Evolutionary conservation across 1,140 invertebrate species (phyloP), one percentile per base, ranked within the genome.

Genomic region (Aphis gossypii): DNA sequence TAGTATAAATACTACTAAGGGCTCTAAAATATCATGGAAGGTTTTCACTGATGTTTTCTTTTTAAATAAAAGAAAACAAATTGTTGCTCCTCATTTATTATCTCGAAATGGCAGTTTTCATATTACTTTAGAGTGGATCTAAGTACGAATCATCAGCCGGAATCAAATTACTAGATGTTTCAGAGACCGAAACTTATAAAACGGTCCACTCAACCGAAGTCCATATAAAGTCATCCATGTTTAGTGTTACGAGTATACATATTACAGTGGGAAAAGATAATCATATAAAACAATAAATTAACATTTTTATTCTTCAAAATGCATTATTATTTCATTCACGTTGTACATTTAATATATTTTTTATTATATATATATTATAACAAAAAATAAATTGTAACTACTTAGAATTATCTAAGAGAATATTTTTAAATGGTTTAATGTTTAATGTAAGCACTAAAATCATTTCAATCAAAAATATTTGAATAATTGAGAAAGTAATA

Each of bases 121-220:
- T 83, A 83, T 83, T 83, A 83, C 35, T 83, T 83, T 38, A 38
- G 76, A 83, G 35, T 83, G 76, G 35, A 83, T 38, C 18, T 38
- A 83, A 83, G 35, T 83, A 83, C 76, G 35, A 23, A 83, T 38
- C 76, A 83, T 83, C 76, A 38, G 76, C 35, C 76, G 35, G 0
- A 83, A 83, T 83, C 76, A 83, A 83, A 76, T 76, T n/a, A 38
- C 76, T 38, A 83, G 35, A 83, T 8, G 35, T 83, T 83, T 83
- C 35, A 83, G n/a, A 38, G 35, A 38, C 35, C 20, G 3, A 35
- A 38, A 38, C 20, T 35, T 35, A 6, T 20, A 83, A 83, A 38
- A 83, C 20, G 21, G 20, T 83, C n/a, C 76, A 83, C 76, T 38
- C 76, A 83, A 38, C 76, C 20, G 35, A 83, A 21, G 21, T 38